These are phyloP conservation scores for Oryctolagus cuniculus DNA, from an alignment of 2,113 vertebrate species.

Conservation along the genomic window DNA sequence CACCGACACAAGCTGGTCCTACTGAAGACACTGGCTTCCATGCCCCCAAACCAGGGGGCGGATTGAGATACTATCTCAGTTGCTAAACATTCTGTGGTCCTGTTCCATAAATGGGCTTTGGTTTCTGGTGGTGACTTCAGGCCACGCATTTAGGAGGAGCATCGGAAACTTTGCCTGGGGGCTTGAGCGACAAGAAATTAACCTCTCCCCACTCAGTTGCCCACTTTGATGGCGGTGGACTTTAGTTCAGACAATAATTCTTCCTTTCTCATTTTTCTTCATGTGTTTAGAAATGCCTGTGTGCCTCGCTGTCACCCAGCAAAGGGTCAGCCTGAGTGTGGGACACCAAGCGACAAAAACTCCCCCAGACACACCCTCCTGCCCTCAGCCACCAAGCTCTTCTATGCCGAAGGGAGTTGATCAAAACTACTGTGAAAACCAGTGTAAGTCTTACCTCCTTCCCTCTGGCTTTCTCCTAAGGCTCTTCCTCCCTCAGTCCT, in stretches of 20 bases:
- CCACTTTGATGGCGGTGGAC: not conserved
- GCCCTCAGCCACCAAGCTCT: not conserved
- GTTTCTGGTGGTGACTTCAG: not conserved
- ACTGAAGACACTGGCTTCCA: not conserved
- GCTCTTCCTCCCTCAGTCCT: not conserved
- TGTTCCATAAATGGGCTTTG: constrained; percentile 32
- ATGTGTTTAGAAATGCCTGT: constrained; percentile 24
- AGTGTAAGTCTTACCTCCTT: not conserved
- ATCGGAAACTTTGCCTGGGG: constrained; percentile 6
- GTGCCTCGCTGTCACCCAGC: constrained; percentile 18
- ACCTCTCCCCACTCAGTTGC: not conserved
- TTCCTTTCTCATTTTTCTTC: constrained; percentile 45
- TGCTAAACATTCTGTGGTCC: not conserved
- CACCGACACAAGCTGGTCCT: not conserved
- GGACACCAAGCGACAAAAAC: not conserved
- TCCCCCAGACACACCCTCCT: not conserved
- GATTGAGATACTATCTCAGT: not conserved
- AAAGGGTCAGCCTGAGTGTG: not conserved
- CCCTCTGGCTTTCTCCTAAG: not conserved
- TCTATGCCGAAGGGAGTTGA: not conserved
- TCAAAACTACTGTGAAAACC: not conserved
- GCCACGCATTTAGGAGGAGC: not conserved
- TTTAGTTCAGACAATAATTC: constrained; percentile 58
- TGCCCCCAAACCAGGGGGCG: not conserved
- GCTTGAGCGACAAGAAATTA: constrained; percentile 37